Conservation (phyloP, 2,113 vertebrate genomes). For the Alligator sinensis region DNA sequence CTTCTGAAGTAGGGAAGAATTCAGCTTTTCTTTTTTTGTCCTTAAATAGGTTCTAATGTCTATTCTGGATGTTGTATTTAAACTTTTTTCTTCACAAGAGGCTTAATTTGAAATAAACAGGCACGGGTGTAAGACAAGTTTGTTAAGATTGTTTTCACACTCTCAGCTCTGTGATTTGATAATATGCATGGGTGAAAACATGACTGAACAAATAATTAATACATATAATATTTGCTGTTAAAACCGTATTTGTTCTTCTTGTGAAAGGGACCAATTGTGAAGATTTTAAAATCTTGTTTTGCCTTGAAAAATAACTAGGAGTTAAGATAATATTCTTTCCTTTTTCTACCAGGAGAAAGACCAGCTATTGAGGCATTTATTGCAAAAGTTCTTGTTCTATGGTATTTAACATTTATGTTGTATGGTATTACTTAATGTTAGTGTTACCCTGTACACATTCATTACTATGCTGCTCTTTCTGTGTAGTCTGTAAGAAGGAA, state of each 20-base stretch:
- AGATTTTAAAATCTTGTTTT: neutral
- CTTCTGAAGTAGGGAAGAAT: neutral
- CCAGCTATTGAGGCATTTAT: constrained; percentile 25
- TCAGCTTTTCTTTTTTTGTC: neutral
- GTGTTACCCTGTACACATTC: constrained; percentile 67
- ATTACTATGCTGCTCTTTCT: constrained; percentile 62
- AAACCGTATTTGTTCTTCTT: neutral
- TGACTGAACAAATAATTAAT: neutral
- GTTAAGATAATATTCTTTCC: constrained; percentile 55
- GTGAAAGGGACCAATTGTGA: neutral
- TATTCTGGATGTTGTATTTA: neutral
- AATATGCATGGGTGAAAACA: neutral
- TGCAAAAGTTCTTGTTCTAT: constrained; percentile 58
- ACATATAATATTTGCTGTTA: neutral
- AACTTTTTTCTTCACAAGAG: neutral
- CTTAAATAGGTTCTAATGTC: neutral
- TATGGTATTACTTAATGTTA: constrained; percentile 64
- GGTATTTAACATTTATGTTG: constrained; percentile 24
- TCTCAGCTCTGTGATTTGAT: neutral
- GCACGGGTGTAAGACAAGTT: neutral
- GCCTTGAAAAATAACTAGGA: neutral
- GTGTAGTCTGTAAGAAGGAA: constrained; percentile 55
- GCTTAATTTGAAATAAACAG: neutral
- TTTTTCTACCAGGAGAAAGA: constrained; percentile 40
- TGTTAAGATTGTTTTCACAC: neutral